Evolutionary conservation across 2,797 vertebrate genomes (phyloP), one percentile per base, ranked within the genome.

Genomic region (Pseudopleuronectes americanus): DNA sequence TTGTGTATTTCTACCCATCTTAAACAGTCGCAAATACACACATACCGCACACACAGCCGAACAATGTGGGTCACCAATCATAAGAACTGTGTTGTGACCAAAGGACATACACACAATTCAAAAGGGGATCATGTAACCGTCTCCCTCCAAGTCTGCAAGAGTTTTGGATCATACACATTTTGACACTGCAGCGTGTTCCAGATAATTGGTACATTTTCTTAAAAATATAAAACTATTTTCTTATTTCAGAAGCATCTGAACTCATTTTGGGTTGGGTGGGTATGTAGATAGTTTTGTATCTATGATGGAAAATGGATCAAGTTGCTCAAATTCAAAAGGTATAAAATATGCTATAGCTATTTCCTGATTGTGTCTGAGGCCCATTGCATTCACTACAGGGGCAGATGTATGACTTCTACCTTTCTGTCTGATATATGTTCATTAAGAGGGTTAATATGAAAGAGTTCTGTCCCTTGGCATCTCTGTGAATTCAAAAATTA

Each of bases 401-500:
- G 64, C 6, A 2, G 65, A 62, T 85, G 55, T 79, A 75, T 61
- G 80, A 74, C 76, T 89, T 85, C 66, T 66, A 56, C 64, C 51
- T 68, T 71, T 83, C 71, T 79, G 53, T 43, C 59, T 28, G 10
- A 13, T 81, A 70, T 69, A 69, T 92, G 89, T 90, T 84, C 41
- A 70, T 58, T 48, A 24, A 79, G 55, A 80, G 59, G 68, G 84
- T 82, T 76, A 47, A 47, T 72, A 90, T 90, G 90, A 79, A 91
- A 83, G 90, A 91, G 90, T 91, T 92, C 85, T 92, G 90, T 76
- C 88, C 88, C 74, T 5, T 87, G 81, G 45, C 21, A 76, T 52
- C 33, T 48, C 24, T 3, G 58, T 45, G 81, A 77, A 12, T 45
- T 56, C 8, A 47, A 76, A 76, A 24, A 8, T 47, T 13, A 43